Base-by-base conservation (phyloP, 2,888 invertebrate genomes). In the Amblyteles armatorius region DNA sequence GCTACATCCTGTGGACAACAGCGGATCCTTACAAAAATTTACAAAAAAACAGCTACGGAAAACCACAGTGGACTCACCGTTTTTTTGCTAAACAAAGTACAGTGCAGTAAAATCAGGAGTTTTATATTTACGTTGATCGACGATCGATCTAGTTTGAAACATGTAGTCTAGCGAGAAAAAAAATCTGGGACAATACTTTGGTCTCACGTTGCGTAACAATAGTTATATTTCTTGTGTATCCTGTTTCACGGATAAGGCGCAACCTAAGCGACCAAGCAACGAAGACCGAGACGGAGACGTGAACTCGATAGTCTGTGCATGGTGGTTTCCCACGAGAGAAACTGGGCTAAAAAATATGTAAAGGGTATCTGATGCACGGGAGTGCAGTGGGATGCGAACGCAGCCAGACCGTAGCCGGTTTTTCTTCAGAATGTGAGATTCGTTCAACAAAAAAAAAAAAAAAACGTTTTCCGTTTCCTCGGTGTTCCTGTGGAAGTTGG, bases 201-300 rank as follows among this genome's bases (percentile, higher is more conserved):
- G 50, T 55, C 44, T 16, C 22, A 48, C 48, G 36, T 65, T 71
- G 60, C 65, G 11, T 55, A 73, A 68, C 82, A 63, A 77, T 77
- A 73, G 50, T 69, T 77, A 83, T 80, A 78, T 80, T 77, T 80
- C 72, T 44, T 44, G 69, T 68, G 71, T 78, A 85, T 83, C 83
- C 78, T 67, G 60, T 80, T 73, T 80, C 50, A 73, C 80, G 73
- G 50, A 74, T 65, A 50, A 19, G 22, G 29, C 13, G 40, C 60
- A 67, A 60, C 60, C 52, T 19, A 36, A 78, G 29, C 57, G 57
- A 69, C 50, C 26, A 57, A 68, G 26, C 22, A 22, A 48, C 44
- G 26, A 48, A 60, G 63, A 74, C 1, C 13, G 13, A 44, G 44
- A 44, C 44, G 44, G 44, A 44, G 44, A 44, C 57, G 11, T 7